Evolutionary conservation across 2,797 vertebrate genomes (phyloP).

Genomic region (Pseudochaenichthys georgianus): DNA sequence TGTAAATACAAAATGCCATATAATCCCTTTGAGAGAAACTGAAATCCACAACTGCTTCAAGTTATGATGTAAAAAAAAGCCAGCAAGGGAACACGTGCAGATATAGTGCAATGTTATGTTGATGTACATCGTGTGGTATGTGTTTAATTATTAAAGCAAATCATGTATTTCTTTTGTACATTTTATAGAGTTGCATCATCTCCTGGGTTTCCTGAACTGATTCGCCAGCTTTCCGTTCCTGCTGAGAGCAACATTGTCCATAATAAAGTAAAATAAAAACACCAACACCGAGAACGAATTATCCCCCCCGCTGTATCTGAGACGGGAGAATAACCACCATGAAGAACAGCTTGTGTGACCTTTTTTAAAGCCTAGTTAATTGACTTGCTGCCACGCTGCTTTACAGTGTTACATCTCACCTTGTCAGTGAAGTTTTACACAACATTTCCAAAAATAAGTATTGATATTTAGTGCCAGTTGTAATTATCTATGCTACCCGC

Average conservation of each 20-base stretch:
- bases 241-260: constrained; percentile 17
- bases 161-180: not conserved
- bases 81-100: no score
- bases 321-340: constrained; percentile 11
- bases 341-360: constrained; percentile 13
- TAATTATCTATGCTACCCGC: constrained; percentile 22
- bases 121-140: not conserved
- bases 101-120: not conserved
- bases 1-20: no score
- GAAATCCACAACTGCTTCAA: not conserved
- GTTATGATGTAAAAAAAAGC: no score
- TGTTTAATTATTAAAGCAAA: constrained; percentile 17
- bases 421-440: not conserved
- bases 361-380: constrained; percentile 26
- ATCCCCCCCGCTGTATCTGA: not conserved
- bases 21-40: not conserved
- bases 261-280: constrained; percentile 17
- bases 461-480: constrained; percentile 10
- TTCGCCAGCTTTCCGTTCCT: constrained; percentile 13
- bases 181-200: constrained; percentile 15
- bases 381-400: not conserved
- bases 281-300: constrained; percentile 17
- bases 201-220: constrained; percentile 19
- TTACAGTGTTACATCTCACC: constrained; percentile 26
- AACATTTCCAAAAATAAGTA: constrained; percentile 4